Percentiles rank a stretch among this genome's conserved stretches.
Conservation (phyloP, 1,140 invertebrate genomes). For the Drosophila athabasca region DNA sequence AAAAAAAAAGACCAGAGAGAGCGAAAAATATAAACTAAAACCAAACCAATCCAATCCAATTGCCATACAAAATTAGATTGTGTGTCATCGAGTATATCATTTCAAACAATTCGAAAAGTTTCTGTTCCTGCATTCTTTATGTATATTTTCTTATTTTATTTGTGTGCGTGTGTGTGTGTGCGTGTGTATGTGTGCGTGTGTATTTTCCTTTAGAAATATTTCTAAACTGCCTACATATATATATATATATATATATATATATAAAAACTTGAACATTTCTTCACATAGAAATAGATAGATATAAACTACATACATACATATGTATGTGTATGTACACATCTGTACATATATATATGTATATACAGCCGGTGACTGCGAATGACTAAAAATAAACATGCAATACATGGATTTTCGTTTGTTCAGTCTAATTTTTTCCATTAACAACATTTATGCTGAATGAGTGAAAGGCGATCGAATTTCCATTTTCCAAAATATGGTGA, state of each 20-base stretch:
- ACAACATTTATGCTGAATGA: constrained; percentile 51
- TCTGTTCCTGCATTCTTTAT: constrained; percentile 17
- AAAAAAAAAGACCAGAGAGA: not conserved
- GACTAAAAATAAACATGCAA: constrained; percentile 71
- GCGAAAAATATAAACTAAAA: constrained; percentile 1
- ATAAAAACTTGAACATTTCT: no score
- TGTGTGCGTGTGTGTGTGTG: constrained; percentile 4
- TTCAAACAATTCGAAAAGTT: constrained; percentile 9
- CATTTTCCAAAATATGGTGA: constrained; percentile 62
- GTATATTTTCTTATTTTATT: constrained; percentile 6
- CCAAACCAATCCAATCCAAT: constrained; percentile 12
- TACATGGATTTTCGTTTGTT: constrained; percentile 64
- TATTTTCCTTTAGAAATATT: no score
- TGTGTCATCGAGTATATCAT: constrained; percentile 11
- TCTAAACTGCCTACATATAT: not conserved
- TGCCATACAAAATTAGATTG: constrained; percentile 9
- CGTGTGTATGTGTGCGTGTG: not conserved
- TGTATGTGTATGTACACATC: constrained; percentile 7
- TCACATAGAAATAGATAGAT: constrained; percentile 26
- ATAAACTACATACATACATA: constrained; percentile 5
- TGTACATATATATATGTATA: constrained; percentile 11
- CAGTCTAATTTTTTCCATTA: constrained; percentile 65
- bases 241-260: constrained; percentile 25
- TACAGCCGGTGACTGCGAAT: constrained; percentile 59
- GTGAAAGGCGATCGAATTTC: constrained; percentile 66